phyloP scores from a whole-genome alignment of 1,140 invertebrate genomes.

The Xylocopa sonorina region DNA sequence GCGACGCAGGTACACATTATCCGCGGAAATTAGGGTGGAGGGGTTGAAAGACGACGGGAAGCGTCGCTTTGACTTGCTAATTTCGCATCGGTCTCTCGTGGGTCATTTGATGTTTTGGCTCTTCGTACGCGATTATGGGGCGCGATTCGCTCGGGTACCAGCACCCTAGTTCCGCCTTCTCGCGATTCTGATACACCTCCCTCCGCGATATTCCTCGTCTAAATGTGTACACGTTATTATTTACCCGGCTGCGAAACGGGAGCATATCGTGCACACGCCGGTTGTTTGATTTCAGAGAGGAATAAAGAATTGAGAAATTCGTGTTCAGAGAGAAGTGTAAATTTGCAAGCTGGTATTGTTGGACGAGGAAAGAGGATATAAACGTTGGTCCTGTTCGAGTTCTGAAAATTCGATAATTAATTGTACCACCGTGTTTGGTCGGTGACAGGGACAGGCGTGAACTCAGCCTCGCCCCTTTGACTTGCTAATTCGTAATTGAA shows the following conservation, averaged over 20 bases:
- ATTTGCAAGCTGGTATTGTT: not conserved
- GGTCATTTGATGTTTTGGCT: slow-evolving; percentile 21
- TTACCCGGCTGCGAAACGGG: no score
- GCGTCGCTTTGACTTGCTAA: slow-evolving; percentile 68
- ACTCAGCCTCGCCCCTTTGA: slow-evolving; percentile 39
- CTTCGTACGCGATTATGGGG: slow-evolving; percentile 30
- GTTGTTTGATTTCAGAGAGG: no score
- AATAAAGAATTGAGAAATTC: not conserved
- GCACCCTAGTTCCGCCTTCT: not conserved
- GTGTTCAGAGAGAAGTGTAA: not conserved
- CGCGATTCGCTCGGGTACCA: not conserved
- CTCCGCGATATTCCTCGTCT: no score
- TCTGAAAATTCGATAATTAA: slow-evolving; percentile 46
- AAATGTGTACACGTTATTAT: no score
- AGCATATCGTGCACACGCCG: no score
- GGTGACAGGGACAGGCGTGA: slow-evolving; percentile 10
- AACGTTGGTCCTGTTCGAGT: not conserved
- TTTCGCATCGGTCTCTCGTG: slow-evolving; percentile 32
- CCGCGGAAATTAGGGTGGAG: slow-evolving; percentile 57
- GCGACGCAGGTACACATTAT: slow-evolving; percentile 61
- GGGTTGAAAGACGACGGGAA: slow-evolving; percentile 38
- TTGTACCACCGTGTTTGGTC: slow-evolving; percentile 25
- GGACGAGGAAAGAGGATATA: no score
- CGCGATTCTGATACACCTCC: not conserved
- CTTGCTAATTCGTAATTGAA: slow-evolving; percentile 63